These are phyloP conservation scores for Nannobrachium achirus DNA, from an alignment of 2,113 vertebrate genomes.

Conservation along the genomic window DNA sequence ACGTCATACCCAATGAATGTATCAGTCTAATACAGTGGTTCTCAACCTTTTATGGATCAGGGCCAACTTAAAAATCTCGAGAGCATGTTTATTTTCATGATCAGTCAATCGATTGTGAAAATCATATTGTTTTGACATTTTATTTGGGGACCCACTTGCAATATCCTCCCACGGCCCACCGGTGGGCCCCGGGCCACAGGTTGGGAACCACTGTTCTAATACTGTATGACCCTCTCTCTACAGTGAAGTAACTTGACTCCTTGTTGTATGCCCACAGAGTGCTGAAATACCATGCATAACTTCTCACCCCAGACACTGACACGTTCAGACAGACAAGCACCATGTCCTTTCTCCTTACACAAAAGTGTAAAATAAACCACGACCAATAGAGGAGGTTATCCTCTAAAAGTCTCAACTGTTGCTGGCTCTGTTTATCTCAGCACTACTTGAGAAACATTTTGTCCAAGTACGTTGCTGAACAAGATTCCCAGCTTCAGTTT, in stretches of 20 bases:
- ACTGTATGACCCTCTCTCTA: conserved; percentile 33
- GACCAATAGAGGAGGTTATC: conserved; percentile 65
- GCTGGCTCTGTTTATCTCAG: conserved; percentile 43
- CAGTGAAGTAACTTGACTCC: conserved; percentile 60
- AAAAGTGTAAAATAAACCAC: conserved; percentile 63
- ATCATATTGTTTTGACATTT: too few relatives aligned
- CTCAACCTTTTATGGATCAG: too few relatives aligned
- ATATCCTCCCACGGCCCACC: too few relatives aligned
- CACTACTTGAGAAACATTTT: conserved; percentile 48
- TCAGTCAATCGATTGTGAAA: too few relatives aligned
- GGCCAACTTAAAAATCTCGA: too few relatives aligned
- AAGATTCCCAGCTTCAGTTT: conserved; percentile 44
- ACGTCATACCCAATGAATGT: conserved; percentile 42
- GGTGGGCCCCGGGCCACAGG: too few relatives aligned
- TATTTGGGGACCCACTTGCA: too few relatives aligned
- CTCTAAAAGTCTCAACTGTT: conserved; percentile 58
- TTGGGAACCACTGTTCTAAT: background rate
- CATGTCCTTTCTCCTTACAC: conserved; percentile 60
- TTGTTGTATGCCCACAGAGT: conserved; percentile 63
- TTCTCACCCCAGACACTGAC: conserved; percentile 48
- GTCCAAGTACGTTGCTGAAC: conserved; percentile 50
- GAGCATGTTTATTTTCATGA: too few relatives aligned
- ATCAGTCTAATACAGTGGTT: too few relatives aligned
- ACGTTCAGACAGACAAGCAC: conserved; percentile 38
- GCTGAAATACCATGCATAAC: conserved; percentile 64